Evolutionary conservation across 2,113 vertebrate genomes (phyloP).

Genomic region (Hepsetus odoe): DNA sequence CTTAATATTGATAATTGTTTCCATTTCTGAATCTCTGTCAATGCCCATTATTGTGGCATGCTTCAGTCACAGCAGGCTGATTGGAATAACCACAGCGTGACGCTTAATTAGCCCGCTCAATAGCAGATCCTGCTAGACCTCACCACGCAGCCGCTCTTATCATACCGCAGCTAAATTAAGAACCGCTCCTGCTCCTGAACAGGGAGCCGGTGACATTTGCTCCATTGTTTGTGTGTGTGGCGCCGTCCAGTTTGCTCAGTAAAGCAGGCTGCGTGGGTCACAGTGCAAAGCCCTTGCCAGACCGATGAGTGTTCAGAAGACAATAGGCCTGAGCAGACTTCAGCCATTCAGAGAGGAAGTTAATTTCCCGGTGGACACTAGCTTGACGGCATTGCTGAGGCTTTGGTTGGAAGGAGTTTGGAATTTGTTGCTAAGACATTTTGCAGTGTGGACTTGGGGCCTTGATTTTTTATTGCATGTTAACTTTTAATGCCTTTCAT

Average conservation of each 20-base stretch:
- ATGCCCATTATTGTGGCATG: constrained; percentile 1
- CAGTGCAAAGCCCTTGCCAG: constrained; percentile 30
- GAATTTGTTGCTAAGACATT: background rate
- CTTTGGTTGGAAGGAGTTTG: background rate
- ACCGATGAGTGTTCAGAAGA: background rate
- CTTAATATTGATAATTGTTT: constrained; percentile 41
- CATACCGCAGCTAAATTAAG: constrained; percentile 32
- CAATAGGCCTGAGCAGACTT: constrained; percentile 10
- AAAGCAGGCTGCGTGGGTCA: constrained; percentile 4
- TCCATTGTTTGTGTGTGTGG: constrained; percentile 29
- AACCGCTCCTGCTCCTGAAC: background rate
- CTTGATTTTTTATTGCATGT: background rate
- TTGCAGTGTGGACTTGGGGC: background rate
- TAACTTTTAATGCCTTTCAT: background rate
- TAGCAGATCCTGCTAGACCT: background rate
- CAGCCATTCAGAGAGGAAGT: background rate
- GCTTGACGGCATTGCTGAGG: background rate
- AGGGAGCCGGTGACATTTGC: constrained; percentile 34
- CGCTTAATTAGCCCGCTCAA: constrained; percentile 39
- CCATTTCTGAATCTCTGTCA: constrained; percentile 12
- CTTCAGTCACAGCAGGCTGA: constrained; percentile 18
- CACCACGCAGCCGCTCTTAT: constrained; percentile 22
- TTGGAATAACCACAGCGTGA: constrained; percentile 26
- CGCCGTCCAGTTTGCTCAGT: background rate
- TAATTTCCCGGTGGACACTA: background rate